phyloP scores from a whole-genome alignment of 2,113 vertebrate species.

The Carassius gibelio region DNA sequence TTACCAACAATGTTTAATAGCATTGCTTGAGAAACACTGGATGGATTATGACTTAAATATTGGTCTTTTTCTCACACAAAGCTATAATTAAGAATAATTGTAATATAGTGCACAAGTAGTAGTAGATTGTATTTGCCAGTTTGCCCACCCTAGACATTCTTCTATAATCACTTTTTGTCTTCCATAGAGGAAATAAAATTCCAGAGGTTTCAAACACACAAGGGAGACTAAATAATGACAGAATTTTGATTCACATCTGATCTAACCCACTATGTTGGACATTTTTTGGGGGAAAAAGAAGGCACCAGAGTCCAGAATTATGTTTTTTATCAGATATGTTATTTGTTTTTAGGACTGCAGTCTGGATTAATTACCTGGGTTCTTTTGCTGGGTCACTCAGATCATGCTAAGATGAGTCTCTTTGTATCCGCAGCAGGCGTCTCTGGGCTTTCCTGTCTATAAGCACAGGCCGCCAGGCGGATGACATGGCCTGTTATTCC shows the following conservation, averaged over 20 bases:
- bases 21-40: background rate
- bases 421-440: slow-evolving; percentile 26
- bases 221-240: background rate
- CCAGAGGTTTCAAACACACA: background rate
- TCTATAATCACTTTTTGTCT: background rate
- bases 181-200: background rate
- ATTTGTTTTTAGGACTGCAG: slow-evolving; percentile 40
- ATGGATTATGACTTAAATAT: background rate
- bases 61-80: background rate
- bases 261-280: no score
- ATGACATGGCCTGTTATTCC: slow-evolving; percentile 48
- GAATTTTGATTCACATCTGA: background rate
- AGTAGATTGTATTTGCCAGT: background rate
- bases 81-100: background rate
- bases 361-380: slow-evolving; percentile 39
- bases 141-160: background rate
- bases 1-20: background rate
- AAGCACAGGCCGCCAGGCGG: background rate
- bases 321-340: slow-evolving; percentile 49
- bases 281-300: background rate
- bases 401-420: background rate
- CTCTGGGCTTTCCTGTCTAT: slow-evolving; percentile 41
- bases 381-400: background rate
- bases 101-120: background rate
- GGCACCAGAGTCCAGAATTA: background rate